A percentile compares a stretch with the other conserved stretches of the same genome.
phyloP scores from a whole-genome alignment of 2,888 invertebrate genomes.

The Timema cristinae region DNA sequence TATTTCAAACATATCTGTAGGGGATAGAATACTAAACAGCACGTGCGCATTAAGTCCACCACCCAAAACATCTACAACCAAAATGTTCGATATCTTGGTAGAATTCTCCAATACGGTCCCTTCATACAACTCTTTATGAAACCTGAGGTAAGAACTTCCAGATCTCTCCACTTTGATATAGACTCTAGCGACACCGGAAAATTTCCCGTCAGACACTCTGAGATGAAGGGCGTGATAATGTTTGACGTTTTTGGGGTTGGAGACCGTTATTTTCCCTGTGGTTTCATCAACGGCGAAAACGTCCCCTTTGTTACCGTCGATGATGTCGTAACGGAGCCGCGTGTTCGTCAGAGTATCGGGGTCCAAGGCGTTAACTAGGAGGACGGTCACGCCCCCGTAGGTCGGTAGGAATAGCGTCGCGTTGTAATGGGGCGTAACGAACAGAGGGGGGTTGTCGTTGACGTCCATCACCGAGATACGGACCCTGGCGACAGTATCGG shows the following conservation, averaged over 20 bases:
- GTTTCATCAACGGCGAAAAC: slow-evolving; percentile 67
- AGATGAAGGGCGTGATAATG: slow-evolving; percentile 61
- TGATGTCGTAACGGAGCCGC: slow-evolving; percentile 68
- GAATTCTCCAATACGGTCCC: slow-evolving; percentile 81
- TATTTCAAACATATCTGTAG: slow-evolving; percentile 78
- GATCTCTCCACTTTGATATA: slow-evolving; percentile 62
- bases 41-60: slow-evolving; percentile 82
- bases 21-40: slow-evolving; percentile 80
- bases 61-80: slow-evolving; percentile 81
- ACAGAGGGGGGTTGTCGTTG: slow-evolving; percentile 62
- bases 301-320: slow-evolving; percentile 71
- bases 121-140: slow-evolving; percentile 74
- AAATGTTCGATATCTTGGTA: slow-evolving; percentile 72
- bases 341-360: slow-evolving; percentile 60
- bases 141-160: slow-evolving; percentile 51
- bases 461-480: slow-evolving; percentile 45
- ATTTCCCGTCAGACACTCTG: slow-evolving; percentile 81
- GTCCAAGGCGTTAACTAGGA: slow-evolving; percentile 59
- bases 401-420: slow-evolving; percentile 77
- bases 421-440: slow-evolving; percentile 64
- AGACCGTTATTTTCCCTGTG: slow-evolving; percentile 63
- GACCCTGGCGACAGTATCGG: slow-evolving; percentile 64
- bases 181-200: slow-evolving; percentile 65
- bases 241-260: slow-evolving; percentile 56
- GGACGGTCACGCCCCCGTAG: slow-evolving; percentile 46